Evolutionary conservation across 2,888 invertebrate species (phyloP).

Genomic region (Embidobia sp.): DNA sequence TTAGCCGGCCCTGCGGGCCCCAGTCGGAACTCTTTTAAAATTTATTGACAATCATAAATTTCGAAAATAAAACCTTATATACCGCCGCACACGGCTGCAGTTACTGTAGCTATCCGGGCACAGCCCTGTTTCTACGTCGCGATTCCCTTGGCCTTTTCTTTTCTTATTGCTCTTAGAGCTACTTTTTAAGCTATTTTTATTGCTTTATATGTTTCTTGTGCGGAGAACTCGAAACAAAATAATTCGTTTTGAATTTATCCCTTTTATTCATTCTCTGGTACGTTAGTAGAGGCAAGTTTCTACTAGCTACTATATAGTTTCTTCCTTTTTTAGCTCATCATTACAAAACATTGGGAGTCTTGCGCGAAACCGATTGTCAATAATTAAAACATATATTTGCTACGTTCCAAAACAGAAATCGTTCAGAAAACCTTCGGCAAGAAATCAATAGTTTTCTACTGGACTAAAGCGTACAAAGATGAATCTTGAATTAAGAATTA

Average conservation of each 20-base stretch:
- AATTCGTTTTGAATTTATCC: conserved; percentile 79
- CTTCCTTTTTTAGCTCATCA: conserved; percentile 62
- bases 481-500: too few relatives aligned
- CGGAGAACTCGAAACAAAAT: conserved; percentile 79
- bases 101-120: conserved; percentile 64
- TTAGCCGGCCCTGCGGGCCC: conserved; percentile 80
- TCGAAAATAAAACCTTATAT: conserved; percentile 82
- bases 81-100: conserved; percentile 70
- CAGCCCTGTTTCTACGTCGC: conserved; percentile 63
- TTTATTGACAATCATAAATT: conserved; percentile 82
- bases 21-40: conserved; percentile 82
- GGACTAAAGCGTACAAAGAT: too few relatives aligned
- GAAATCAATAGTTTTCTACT: too few relatives aligned
- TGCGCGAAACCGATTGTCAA: conserved; percentile 63
- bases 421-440: conserved; percentile 36
- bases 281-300: conserved; percentile 45
- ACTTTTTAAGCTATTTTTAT: conserved; percentile 44
- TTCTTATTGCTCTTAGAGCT: conserved; percentile 50
- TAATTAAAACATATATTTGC: conserved; percentile 63
- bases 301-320: too few relatives aligned
- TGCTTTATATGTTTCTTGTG: conserved; percentile 73
- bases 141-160: conserved; percentile 64
- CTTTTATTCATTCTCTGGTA: conserved; percentile 65
- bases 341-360: conserved; percentile 41
- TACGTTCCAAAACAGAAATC: conserved; percentile 27